Base-by-base conservation (phyloP, 2,797 vertebrate genomes). In the Leptodactylus fallax region DNA sequence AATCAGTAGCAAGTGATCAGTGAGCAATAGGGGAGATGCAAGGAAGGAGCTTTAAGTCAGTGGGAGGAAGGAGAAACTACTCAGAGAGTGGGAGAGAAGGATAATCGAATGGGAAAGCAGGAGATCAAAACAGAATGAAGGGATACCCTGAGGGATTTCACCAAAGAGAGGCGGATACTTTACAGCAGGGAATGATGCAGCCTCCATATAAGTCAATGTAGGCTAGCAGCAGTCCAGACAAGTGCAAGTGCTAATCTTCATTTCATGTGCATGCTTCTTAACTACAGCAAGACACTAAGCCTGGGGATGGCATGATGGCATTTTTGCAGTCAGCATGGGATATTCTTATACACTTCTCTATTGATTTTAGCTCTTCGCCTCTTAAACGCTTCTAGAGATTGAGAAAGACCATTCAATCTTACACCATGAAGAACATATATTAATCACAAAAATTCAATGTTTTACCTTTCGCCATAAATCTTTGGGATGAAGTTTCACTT, bases 111-210 rank as follows among this genome's bases (percentile, higher is more conserved):
- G 21, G 72, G 72, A 83, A 79, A 89, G 85, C n/a, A 79, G 79
- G 69, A 89, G 88, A 86, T 89, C 79, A 89, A 86, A 89, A 78
- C 85, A 86, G 88, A 79, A 89, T 86, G 67, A 81, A 86, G 79
- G 88, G 84, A 83, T 85, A 83, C 72, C 88, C 80, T 76, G 53
- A 79, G 80, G 88, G 88, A 89, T 83, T 83, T 86, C 85, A 86
- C 84, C 63, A 83, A 19, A 83, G 80, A 86, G 80, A 89, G 88
- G 85, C 79, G 84, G 56, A 81, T 82, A 85, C 84, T 83, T 83
- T 76, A 60, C 88, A 83, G 84, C 61, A 58, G 72, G 69, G 61
- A 85, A 81, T 71, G 76, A 83, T 45, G 56, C 88, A 83, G 78
- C 51, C 88, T 89, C 80, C 88, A 86, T 89, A 86, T 83, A 89